A percentile compares a stretch with the other conserved stretches of the same genome.
phyloP scores from a whole-genome alignment of 2,888 invertebrate species.

The Lepidonotus clava region DNA sequence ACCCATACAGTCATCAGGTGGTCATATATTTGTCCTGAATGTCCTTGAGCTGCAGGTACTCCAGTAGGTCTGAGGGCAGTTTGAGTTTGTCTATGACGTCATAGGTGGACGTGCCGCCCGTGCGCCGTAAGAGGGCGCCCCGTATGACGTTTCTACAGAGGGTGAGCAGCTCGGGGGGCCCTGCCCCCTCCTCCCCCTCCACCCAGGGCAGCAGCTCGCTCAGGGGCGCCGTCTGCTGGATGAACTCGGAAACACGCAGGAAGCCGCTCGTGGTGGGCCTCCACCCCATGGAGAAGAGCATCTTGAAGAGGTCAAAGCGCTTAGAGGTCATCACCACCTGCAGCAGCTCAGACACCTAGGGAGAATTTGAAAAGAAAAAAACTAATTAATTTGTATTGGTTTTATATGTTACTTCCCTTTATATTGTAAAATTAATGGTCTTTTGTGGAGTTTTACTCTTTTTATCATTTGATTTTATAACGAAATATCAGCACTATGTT shows the following conservation, averaged over 20 bases:
- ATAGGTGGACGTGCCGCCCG: not conserved
- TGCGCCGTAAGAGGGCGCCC: not conserved
- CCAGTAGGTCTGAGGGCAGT: constrained; percentile 4
- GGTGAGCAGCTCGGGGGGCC: not conserved
- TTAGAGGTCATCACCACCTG: constrained; percentile 7
- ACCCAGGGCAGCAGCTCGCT: constrained; percentile 28
- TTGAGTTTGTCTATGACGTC: constrained; percentile 36
- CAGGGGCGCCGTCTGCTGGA: constrained; percentile 26
- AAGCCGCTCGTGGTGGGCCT: not conserved
- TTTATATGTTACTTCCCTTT: too few relatives aligned
- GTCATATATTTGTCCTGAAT: constrained; percentile 30
- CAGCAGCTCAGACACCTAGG: constrained; percentile 36
- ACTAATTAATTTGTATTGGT: too few relatives aligned
- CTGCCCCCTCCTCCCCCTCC: constrained; percentile 10
- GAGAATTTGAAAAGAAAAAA: too few relatives aligned
- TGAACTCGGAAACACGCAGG: not conserved
- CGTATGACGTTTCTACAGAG: not conserved
- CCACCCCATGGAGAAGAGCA: constrained; percentile 37
- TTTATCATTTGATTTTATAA: too few relatives aligned
- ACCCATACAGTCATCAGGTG: not conserved
- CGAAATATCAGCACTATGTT: too few relatives aligned
- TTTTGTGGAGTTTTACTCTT: too few relatives aligned
- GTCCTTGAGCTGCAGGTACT: constrained; percentile 34
- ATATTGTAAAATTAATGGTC: too few relatives aligned
- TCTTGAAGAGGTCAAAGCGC: constrained; percentile 23